These are phyloP conservation scores for Prosopocoilus inquinatus DNA, from an alignment of 2,888 invertebrate genomes.

Conservation along the genomic window DNA sequence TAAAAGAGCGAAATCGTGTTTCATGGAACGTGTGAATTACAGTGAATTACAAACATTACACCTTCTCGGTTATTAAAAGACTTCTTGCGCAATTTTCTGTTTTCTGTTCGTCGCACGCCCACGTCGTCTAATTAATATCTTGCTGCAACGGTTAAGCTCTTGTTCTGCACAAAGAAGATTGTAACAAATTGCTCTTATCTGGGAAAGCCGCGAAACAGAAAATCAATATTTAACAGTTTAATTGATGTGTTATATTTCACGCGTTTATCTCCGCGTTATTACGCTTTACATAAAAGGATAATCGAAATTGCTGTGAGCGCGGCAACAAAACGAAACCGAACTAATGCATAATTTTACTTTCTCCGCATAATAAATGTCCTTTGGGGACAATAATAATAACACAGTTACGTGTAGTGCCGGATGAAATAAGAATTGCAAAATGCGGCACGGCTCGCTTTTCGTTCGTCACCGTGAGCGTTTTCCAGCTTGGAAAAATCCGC, in stretches of 20 bases:
- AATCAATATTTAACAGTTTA: conserved; percentile 13
- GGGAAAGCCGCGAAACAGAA: neutral
- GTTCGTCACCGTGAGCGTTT: too few species aligned
- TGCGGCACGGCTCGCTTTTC: neutral
- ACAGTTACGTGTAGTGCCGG: neutral
- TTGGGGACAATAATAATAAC: conserved; percentile 4
- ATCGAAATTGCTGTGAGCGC: conserved; percentile 25
- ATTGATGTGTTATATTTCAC: conserved; percentile 19
- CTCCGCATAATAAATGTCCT: conserved; percentile 9
- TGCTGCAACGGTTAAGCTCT: too few species aligned
- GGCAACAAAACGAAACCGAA: conserved; percentile 9
- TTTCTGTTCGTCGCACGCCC: too few species aligned
- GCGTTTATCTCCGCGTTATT: conserved; percentile 1
- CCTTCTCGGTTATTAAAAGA: too few species aligned
- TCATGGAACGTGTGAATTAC: too few species aligned
- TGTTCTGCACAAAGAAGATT: too few species aligned
- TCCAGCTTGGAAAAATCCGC: too few species aligned
- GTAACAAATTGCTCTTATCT: too few species aligned
- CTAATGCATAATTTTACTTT: conserved; percentile 19
- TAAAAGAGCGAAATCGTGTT: too few species aligned
- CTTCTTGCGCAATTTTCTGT: too few species aligned
- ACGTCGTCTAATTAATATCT: too few species aligned
- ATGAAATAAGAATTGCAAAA: conserved; percentile 5
- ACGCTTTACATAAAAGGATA: conserved; percentile 22
- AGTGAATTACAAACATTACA: too few species aligned